phyloP scores from a whole-genome alignment of 2,888 invertebrate genomes.

The Palloptera scutellata region DNA sequence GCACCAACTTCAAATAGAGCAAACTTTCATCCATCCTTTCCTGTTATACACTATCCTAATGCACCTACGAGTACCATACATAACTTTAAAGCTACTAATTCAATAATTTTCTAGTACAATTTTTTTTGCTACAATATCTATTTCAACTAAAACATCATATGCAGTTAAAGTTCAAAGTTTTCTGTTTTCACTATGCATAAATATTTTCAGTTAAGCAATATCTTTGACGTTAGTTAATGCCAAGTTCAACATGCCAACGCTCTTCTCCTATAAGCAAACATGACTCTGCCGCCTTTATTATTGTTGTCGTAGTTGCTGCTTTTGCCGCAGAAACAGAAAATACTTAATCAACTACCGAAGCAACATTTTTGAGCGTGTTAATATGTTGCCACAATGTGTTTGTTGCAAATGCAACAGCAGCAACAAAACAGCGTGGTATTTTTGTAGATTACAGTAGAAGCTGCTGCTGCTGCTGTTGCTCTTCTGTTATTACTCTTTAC shows the following conservation, averaged over 20 bases:
- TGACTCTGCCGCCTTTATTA: background rate
- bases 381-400: constrained; percentile 13
- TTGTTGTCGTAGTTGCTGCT: background rate
- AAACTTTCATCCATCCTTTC: no score
- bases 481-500: background rate
- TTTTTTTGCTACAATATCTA: no score
- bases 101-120: no score
- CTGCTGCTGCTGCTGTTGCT: background rate
- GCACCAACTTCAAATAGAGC: no score
- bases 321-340: background rate
- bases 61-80: no score
- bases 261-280: background rate
- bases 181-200: no score
- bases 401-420: background rate
- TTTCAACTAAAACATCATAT: no score
- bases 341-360: background rate
- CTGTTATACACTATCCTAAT: no score
- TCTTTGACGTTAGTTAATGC: constrained; percentile 2
- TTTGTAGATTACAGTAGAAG: background rate
- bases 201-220: no score
- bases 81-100: no score
- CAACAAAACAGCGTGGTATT: background rate
- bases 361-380: constrained; percentile 21
- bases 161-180: no score
- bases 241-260: constrained; percentile 24